phyloP scores from a whole-genome alignment of 2,113 vertebrate species.

The Brienomyrus brachyistius region DNA sequence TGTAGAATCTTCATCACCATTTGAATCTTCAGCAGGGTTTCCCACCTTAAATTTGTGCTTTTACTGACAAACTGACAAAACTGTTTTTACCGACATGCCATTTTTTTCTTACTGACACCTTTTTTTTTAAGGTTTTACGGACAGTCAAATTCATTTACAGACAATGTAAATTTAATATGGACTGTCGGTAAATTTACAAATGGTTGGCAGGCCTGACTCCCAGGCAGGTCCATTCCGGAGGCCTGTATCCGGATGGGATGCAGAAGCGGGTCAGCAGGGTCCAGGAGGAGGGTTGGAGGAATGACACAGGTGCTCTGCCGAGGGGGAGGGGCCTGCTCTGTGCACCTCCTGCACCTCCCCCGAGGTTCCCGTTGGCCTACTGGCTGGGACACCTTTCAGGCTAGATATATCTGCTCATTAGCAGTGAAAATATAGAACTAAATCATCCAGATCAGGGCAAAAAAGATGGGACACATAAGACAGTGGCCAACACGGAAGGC shows the following conservation, averaged over 20 bases:
- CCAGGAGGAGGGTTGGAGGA: background rate
- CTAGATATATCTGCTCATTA: constrained; percentile 7
- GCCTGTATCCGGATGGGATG: background rate
- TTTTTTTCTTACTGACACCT: background rate
- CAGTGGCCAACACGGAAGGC: background rate
- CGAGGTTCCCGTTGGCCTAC: background rate
- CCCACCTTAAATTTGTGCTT: background rate
- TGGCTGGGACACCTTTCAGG: constrained; percentile 1
- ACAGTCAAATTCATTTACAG: background rate
- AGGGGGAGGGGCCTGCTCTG: background rate
- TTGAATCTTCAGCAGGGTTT: background rate
- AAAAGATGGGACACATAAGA: background rate
- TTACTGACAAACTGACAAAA: background rate
- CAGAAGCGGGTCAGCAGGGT: background rate
- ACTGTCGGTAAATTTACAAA: background rate
- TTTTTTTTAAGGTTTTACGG: background rate
- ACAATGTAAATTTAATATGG: background rate
- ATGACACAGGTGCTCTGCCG: background rate
- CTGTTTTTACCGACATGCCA: background rate
- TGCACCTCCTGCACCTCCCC: background rate
- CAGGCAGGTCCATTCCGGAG: background rate
- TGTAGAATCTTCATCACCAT: background rate
- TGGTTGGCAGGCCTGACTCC: background rate
- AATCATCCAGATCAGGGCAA: background rate
- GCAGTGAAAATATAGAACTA: background rate